Percentiles rank a stretch among this genome's conserved stretches.
Evolutionary conservation across 2,888 invertebrate genomes (phyloP).

Genomic region (Spodoptera exigua): DNA sequence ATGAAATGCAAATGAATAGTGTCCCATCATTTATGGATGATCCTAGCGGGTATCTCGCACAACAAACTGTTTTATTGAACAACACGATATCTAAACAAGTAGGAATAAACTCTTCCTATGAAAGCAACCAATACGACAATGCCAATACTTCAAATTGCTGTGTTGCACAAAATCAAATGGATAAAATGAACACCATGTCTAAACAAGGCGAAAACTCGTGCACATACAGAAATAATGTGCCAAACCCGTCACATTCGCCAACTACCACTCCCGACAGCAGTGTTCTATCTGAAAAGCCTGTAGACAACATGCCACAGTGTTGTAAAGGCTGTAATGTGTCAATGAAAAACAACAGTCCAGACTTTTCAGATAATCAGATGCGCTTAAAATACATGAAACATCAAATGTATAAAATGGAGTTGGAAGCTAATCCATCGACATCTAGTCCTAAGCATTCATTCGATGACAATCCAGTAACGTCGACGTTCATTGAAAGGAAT

Average conservation of each 20-base stretch:
- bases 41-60: slow-evolving; percentile 96
- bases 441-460: slow-evolving; percentile 88
- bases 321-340: slow-evolving; percentile 88
- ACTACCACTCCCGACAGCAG: slow-evolving; percentile 86
- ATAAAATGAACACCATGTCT: slow-evolving; percentile 69
- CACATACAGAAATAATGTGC: slow-evolving; percentile 75
- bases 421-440: slow-evolving; percentile 83
- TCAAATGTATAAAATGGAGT: slow-evolving; percentile 81
- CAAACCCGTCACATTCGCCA: slow-evolving; percentile 81
- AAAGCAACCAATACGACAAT: slow-evolving; percentile 74
- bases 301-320: slow-evolving; percentile 77
- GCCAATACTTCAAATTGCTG: slow-evolving; percentile 64
- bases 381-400: slow-evolving; percentile 81
- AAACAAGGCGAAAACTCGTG: slow-evolving; percentile 73
- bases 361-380: slow-evolving; percentile 77
- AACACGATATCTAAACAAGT: slow-evolving; percentile 93
- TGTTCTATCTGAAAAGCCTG: slow-evolving; percentile 76
- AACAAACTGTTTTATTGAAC: slow-evolving; percentile 96
- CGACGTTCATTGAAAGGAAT: slow-evolving; percentile 90
- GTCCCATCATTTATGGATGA: slow-evolving; percentile 97
- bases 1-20: slow-evolving; percentile 85
- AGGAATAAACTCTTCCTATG: slow-evolving; percentile 78
- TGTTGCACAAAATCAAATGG: slow-evolving; percentile 69
- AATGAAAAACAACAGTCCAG: slow-evolving; percentile 80
- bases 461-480: slow-evolving; percentile 91